These are phyloP conservation scores for Montipora efflorescens DNA, from an alignment of 64 coral and sea anemone genomes.

Conservation along the genomic window DNA sequence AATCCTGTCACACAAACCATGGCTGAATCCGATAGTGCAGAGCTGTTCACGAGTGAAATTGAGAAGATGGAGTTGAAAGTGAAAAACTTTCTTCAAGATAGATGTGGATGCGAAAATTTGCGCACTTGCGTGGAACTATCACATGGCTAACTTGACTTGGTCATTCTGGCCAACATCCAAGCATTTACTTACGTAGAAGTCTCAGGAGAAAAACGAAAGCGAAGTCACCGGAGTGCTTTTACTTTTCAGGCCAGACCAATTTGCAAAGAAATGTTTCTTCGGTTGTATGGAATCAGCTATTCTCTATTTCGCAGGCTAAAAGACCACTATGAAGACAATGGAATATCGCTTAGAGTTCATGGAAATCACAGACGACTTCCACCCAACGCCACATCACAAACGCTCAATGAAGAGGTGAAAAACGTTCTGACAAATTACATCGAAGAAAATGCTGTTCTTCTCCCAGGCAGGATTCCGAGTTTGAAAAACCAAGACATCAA, in stretches of 20 bases:
- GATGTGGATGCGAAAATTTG: conserved; percentile 31
- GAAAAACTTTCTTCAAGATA: conserved; percentile 18
- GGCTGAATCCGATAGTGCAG: background rate
- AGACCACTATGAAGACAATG: conserved; percentile 41
- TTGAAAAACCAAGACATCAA: conserved; percentile 57
- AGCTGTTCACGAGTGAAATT: background rate
- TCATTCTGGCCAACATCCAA: conserved; percentile 65
- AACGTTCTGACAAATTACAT: conserved; percentile 52
- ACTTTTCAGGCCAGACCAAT: conserved; percentile 31
- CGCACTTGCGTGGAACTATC: conserved; percentile 38
- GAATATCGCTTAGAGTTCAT: conserved; percentile 17
- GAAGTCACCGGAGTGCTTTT: conserved; percentile 25
- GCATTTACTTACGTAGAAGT: conserved; percentile 22
- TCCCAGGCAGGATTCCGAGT: conserved; percentile 56
- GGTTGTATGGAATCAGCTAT: conserved; percentile 36
- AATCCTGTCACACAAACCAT: background rate
- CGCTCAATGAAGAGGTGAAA: conserved; percentile 25
- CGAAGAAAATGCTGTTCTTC: conserved; percentile 62
- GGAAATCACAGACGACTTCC: conserved; percentile 43
- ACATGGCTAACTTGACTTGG: conserved; percentile 42
- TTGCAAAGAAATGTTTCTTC: conserved; percentile 50
- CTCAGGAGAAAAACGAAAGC: conserved; percentile 9
- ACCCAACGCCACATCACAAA: conserved; percentile 17
- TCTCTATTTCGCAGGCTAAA: conserved; percentile 42
- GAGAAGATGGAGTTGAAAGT: conserved; percentile 14